phyloP scores from a whole-genome alignment of 1,140 invertebrate genomes.

The Acromyrmex heyeri region DNA sequence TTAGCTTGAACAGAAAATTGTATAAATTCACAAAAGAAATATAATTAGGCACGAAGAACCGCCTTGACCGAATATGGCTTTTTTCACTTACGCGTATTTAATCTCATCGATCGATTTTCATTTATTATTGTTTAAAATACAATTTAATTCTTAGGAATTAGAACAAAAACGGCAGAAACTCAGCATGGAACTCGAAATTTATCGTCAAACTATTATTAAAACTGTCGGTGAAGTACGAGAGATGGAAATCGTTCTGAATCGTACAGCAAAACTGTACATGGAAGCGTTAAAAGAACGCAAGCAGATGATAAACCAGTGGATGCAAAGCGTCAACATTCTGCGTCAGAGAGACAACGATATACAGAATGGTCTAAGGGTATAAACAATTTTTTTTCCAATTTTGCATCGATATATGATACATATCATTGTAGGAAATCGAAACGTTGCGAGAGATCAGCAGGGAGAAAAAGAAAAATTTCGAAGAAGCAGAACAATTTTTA shows the following conservation, averaged over 20 bases:
- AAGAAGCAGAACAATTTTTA: conserved; percentile 81
- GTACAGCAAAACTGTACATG: conserved; percentile 81
- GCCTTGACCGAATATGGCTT: too few relatives aligned
- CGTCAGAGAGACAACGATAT: conserved; percentile 80
- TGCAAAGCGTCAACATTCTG: conserved; percentile 80
- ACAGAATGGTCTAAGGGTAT: conserved; percentile 63
- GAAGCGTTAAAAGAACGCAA: conserved; percentile 82
- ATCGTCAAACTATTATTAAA: conserved; percentile 76
- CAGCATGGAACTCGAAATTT: conserved; percentile 77
- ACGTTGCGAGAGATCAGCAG: conserved; percentile 72
- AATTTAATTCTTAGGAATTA: conserved; percentile 79
- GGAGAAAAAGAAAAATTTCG: conserved; percentile 73
- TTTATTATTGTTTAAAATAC: neutral
- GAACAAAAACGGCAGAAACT: conserved; percentile 83
- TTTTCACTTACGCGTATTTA: too few relatives aligned
- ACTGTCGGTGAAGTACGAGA: conserved; percentile 79
- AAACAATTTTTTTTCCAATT: conserved; percentile 27
- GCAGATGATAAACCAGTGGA: conserved; percentile 85
- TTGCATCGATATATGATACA: neutral
- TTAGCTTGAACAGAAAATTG: too few relatives aligned
- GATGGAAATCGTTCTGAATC: conserved; percentile 82
- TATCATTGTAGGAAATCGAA: conserved; percentile 79
- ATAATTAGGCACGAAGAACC: too few relatives aligned
- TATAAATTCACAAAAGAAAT: too few relatives aligned
- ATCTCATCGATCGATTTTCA: too few relatives aligned